A percentile compares a stretch with the other conserved stretches of the same genome.
Conservation (phyloP, 2,797 vertebrate genomes). For the Manis javanica region DNA sequence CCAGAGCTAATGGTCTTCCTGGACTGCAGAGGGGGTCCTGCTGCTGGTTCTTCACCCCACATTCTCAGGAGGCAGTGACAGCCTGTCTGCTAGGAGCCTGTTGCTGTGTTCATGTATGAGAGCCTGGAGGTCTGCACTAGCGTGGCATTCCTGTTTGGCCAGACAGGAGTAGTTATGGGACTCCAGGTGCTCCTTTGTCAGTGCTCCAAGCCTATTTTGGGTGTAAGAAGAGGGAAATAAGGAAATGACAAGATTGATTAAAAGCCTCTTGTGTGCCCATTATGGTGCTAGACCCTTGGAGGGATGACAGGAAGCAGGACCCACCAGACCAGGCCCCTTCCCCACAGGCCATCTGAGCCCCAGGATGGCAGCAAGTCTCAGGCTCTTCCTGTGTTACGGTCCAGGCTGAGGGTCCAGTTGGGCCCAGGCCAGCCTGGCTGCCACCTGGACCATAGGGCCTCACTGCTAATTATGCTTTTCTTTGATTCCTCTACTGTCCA, state of each 20-base stretch:
- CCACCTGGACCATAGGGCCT: background rate
- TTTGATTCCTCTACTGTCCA: background rate
- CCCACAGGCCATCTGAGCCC: background rate
- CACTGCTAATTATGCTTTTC: background rate
- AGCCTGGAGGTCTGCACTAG: background rate
- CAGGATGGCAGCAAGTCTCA: background rate
- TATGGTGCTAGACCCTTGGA: background rate
- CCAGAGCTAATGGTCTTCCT: background rate
- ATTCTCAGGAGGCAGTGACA: background rate
- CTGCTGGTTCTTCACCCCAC: background rate
- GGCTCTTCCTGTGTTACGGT: too few relatives aligned
- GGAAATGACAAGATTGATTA: background rate
- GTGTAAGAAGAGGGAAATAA: slow-evolving; percentile 11
- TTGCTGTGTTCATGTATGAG: background rate
- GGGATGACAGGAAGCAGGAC: background rate
- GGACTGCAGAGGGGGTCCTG: background rate
- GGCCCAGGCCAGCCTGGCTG: background rate
- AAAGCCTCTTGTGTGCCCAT: background rate
- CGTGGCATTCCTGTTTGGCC: background rate
- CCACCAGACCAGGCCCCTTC: background rate
- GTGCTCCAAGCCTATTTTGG: background rate
- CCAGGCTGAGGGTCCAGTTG: background rate
- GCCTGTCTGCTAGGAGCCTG: background rate
- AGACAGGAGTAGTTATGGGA: background rate
- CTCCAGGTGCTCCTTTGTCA: background rate